Evolutionary conservation across 2,797 vertebrate genomes (phyloP).

Genomic region (Parambassis ranga): DNA sequence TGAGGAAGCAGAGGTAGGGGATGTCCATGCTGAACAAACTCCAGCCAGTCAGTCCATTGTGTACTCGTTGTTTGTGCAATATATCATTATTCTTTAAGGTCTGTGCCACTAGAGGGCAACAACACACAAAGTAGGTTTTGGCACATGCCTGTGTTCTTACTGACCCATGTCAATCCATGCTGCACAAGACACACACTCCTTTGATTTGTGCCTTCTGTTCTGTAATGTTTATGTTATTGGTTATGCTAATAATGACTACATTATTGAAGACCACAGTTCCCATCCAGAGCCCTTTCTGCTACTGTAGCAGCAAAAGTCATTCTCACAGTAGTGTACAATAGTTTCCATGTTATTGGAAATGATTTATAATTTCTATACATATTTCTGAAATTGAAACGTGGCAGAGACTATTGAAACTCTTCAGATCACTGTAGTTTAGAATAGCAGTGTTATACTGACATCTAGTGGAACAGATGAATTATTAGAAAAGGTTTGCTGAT

Average conservation of each 20-base stretch:
- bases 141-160: not conserved
- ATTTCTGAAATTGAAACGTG: not conserved
- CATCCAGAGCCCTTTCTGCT: not conserved
- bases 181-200: not conserved
- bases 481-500: no score
- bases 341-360: not conserved
- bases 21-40: no score
- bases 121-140: not conserved
- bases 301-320: not conserved
- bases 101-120: slow-evolving; percentile 46
- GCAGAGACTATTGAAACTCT: no score
- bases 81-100: no score
- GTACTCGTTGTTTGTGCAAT: no score
- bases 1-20: no score
- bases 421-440: no score
- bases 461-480: no score
- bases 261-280: not conserved
- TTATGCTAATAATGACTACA: not conserved
- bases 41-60: no score
- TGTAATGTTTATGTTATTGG: not conserved
- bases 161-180: not conserved
- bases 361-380: not conserved
- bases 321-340: not conserved
- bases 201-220: not conserved
- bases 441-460: slow-evolving; percentile 42